Conservation (phyloP, 2,888 invertebrate genomes). For the Drosophila flavopinicola region DNA sequence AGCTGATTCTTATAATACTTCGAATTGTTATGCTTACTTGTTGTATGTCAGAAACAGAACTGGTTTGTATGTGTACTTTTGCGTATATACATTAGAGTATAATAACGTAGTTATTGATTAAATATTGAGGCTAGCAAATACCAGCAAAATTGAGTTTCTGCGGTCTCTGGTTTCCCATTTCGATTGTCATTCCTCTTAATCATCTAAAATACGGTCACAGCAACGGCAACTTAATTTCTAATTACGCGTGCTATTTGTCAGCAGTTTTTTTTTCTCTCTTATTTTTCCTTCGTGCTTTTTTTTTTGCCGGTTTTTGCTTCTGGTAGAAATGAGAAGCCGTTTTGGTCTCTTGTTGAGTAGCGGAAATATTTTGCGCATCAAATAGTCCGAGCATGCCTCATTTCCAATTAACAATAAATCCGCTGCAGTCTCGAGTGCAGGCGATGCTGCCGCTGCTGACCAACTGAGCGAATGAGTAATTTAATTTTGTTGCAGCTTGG, state of each 20-base stretch:
- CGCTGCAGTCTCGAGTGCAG: constrained; percentile 67
- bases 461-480: constrained; percentile 80
- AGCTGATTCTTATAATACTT: too few relatives aligned
- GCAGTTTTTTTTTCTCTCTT: constrained; percentile 46
- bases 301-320: constrained; percentile 18
- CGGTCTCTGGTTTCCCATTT: constrained; percentile 32
- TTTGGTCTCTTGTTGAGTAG: constrained; percentile 63
- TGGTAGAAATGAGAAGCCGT: constrained; percentile 29
- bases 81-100: too few relatives aligned
- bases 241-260: constrained; percentile 78
- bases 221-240: constrained; percentile 73
- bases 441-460: constrained; percentile 43
- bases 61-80: too few relatives aligned
- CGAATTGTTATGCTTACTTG: too few relatives aligned
- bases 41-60: too few relatives aligned
- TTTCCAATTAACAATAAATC: constrained; percentile 78
- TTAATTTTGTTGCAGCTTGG: constrained; percentile 76
- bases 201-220: constrained; percentile 55
- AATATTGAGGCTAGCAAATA: constrained; percentile 6
- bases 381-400: constrained; percentile 76
- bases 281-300: constrained; percentile 1
- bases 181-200: constrained; percentile 70
- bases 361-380: constrained; percentile 76
- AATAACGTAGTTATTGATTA: constrained; percentile 22
- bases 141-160: background rate